Evolutionary conservation across 2,888 invertebrate genomes (phyloP), one percentile per base, ranked within the genome.

Genomic region (Saturnia japonica): DNA sequence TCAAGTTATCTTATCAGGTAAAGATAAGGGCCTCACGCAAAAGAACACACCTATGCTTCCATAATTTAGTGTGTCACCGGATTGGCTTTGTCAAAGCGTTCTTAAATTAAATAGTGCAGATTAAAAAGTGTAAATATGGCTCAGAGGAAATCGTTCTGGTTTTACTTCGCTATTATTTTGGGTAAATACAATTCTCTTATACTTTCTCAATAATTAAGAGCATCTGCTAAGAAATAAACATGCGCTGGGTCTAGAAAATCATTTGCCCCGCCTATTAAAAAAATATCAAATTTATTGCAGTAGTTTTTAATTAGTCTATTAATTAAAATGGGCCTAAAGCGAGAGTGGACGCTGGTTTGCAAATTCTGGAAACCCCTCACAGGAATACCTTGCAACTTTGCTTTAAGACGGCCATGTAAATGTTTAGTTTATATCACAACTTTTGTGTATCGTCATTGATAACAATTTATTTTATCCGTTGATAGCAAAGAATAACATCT

Each of bases 161-260:
- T 94, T 80, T 95, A 94, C 79, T 86, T 95, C n/a, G 91, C 95
- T 60, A 87, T 94, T 71, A 82, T 94, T 78, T 86, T 95, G 73
- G 94, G 95, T 95, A 81, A 88, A 93, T 90, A n/a, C 34, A 14
- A 42, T 0, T 68, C 6, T 22, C 22, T 1, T 14, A 57, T 22
- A 57, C 25, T n/a, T n/a, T n/a, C n/a, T 25, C 25, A 57, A 57
- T 12, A 54, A 54, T 54, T 54, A 22, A 47, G 47, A 47, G 47
- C 14, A 45, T 16, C 45, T n/a, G 51, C 54, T n/a, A 22, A 54
- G 22, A 9, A 4, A 47, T 16, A 3, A 12, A 34, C 34, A 34
- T 45, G 14, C 1, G 45, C 45, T 45, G 45, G 14, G 51, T 51
- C 1, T n/a, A 7, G n/a, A n/a, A 51, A 7, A 51, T 51, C n/a